Percentiles rank a stretch among this genome's conserved stretches.
Evolutionary conservation across 2,113 vertebrate species (phyloP).

Genomic region (Himantopus leucocephalus): DNA sequence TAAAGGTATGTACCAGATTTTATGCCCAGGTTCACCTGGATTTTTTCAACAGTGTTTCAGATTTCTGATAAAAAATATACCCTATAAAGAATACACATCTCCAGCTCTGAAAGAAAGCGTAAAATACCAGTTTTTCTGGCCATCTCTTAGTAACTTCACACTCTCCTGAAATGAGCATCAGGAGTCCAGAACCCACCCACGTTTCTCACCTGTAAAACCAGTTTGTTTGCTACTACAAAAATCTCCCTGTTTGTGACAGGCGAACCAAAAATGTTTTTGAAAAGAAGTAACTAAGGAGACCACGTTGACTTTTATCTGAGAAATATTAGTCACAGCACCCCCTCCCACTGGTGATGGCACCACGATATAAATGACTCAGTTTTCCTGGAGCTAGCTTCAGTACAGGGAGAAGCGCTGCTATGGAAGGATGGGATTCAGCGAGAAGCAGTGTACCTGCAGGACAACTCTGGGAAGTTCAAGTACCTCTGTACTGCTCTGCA

Average conservation of each 20-base stretch:
- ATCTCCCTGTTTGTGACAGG: neutral
- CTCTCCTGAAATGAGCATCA: neutral
- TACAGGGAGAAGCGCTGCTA: neutral
- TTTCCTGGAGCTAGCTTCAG: neutral
- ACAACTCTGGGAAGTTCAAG: neutral
- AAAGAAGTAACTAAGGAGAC: neutral
- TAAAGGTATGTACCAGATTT: neutral
- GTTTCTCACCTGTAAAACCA: neutral
- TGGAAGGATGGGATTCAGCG: neutral
- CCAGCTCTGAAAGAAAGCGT: neutral
- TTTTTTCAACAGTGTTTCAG: neutral
- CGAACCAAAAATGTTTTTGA: neutral
- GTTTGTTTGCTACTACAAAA: neutral
- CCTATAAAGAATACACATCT: neutral
- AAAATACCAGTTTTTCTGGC: neutral
- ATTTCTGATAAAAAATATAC: neutral
- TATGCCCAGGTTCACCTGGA: neutral
- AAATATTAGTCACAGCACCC: neutral
- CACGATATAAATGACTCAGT: fast-evolving
- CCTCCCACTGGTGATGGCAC: fast-evolving
- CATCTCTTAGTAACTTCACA: neutral
- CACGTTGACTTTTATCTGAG: neutral
- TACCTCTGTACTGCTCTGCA: neutral
- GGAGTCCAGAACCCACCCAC: neutral
- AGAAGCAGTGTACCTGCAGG: neutral